Percentiles rank a stretch among this genome's conserved stretches.
Evolutionary conservation across 2,113 vertebrate genomes (phyloP).

Genomic region (Brachyhypopomus occidentalis): DNA sequence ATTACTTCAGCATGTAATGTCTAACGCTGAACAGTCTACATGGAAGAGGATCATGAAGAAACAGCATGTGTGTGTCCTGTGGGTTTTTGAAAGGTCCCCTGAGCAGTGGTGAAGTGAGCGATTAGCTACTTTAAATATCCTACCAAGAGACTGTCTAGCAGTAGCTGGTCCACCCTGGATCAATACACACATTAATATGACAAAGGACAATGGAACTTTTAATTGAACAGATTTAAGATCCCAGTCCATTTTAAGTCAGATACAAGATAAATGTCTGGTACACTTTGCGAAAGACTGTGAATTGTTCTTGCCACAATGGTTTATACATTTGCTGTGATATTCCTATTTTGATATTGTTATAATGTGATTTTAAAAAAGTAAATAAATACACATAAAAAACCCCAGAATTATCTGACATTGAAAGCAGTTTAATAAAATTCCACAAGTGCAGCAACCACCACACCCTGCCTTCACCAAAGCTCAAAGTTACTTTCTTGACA

Average conservation of each 20-base stretch:
- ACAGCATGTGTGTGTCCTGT: slow-evolving; percentile 47
- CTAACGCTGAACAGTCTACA: slow-evolving; percentile 71
- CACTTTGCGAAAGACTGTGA: slow-evolving; percentile 32
- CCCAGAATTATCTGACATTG: too few relatives aligned
- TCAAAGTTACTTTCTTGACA: slow-evolving; percentile 29
- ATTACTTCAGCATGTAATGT: slow-evolving; percentile 64
- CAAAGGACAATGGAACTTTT: slow-evolving; percentile 62
- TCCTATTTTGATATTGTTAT: too few relatives aligned
- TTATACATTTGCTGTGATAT: background rate
- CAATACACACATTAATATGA: slow-evolving; percentile 69
- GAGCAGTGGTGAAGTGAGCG: slow-evolving; percentile 69
- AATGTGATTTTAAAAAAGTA: too few relatives aligned
- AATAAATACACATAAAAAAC: too few relatives aligned
- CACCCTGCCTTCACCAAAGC: background rate
- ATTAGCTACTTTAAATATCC: slow-evolving; percentile 71
- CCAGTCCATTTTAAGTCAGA: slow-evolving; percentile 59
- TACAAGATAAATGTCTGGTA: slow-evolving; percentile 23
- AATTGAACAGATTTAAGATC: slow-evolving; percentile 55
- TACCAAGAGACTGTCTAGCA: slow-evolving; percentile 59
- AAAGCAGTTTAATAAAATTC: background rate
- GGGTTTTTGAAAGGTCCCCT: slow-evolving; percentile 67
- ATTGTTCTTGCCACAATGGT: background rate
- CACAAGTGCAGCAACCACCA: background rate
- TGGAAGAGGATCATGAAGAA: slow-evolving; percentile 63
- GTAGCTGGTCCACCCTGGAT: slow-evolving; percentile 62